Conservation (phyloP, 1,140 invertebrate genomes). For the Cyclina sinensis region DNA sequence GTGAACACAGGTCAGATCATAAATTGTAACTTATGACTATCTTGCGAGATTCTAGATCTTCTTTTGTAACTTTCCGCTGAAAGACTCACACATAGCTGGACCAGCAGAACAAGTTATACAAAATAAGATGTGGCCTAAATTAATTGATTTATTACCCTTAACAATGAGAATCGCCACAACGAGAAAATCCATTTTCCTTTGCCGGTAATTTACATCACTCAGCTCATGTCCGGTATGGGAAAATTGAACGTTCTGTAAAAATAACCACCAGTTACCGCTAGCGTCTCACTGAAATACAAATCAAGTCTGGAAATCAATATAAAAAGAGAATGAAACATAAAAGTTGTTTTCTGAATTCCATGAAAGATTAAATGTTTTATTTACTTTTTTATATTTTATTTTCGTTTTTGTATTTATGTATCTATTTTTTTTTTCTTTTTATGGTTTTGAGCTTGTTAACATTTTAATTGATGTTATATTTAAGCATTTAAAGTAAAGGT, state of each 20-base stretch:
- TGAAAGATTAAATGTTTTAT: neutral
- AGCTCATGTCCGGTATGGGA: constrained; percentile 36
- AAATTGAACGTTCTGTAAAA: constrained; percentile 14
- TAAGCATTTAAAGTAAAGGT: too few species aligned
- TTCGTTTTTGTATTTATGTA: too few species aligned
- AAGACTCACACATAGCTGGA: too few species aligned
- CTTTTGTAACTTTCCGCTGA: too few species aligned
- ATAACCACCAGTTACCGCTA: neutral
- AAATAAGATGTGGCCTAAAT: too few species aligned
- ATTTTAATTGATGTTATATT: too few species aligned
- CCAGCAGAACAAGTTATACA: neutral
- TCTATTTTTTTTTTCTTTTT: too few species aligned
- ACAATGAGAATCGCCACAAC: constrained; percentile 28
- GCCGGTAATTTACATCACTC: constrained; percentile 19
- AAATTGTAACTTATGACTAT: too few species aligned
- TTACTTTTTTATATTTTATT: too few species aligned
- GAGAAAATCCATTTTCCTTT: constrained; percentile 41
- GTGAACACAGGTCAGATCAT: too few species aligned
- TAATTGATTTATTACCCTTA: constrained; percentile 46
- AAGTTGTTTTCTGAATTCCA: neutral
- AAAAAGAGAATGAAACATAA: too few species aligned
- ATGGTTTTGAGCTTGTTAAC: neutral
- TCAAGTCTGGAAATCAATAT: constrained; percentile 3
- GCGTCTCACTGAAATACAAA: neutral
- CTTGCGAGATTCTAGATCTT: too few species aligned